Evolutionary conservation across 2,888 invertebrate genomes (phyloP).

Genomic region (Pristionchus entomophagus): DNA sequence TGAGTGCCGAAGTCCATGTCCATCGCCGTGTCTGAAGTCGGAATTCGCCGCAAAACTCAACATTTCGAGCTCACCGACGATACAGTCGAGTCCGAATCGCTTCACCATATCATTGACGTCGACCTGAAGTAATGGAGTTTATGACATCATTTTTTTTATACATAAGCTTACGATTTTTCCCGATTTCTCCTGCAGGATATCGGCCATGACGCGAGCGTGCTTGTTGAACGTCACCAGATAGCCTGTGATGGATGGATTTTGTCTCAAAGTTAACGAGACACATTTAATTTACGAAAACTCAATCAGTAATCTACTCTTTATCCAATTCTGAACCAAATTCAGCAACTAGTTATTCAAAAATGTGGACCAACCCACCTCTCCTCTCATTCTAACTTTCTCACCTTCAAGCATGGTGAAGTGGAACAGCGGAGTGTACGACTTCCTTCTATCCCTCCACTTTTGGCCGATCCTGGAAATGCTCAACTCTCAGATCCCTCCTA

Average conservation of each 20-base stretch:
- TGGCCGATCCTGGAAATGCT: neutral
- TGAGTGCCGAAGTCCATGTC: slow-evolving; percentile 54
- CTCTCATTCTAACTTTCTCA: neutral
- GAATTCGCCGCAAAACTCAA: neutral
- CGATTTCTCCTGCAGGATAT: neutral
- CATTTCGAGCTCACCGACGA: neutral
- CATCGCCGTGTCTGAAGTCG: slow-evolving; percentile 53
- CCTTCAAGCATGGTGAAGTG: slow-evolving; percentile 27
- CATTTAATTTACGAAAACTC: neutral
- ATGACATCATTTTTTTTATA: neutral
- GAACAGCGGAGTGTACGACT: neutral
- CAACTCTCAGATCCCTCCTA: neutral
- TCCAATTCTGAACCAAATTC: neutral
- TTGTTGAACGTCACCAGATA: slow-evolving; percentile 39
- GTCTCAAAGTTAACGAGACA: neutral
- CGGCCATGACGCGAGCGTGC: slow-evolving; percentile 12
- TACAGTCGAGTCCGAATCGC: slow-evolving; percentile 78
- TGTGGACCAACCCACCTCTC: neutral
- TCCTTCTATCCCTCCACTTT: slow-evolving; percentile 17
- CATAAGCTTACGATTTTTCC: neutral
- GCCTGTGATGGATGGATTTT: neutral
- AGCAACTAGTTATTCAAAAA: neutral
- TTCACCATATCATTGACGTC: slow-evolving; percentile 75
- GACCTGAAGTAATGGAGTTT: slow-evolving; percentile 66
- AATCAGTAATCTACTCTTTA: neutral